These are phyloP conservation scores for Drosophila biarmipes DNA, from an alignment of 1,140 invertebrate species.

Conservation along the genomic window DNA sequence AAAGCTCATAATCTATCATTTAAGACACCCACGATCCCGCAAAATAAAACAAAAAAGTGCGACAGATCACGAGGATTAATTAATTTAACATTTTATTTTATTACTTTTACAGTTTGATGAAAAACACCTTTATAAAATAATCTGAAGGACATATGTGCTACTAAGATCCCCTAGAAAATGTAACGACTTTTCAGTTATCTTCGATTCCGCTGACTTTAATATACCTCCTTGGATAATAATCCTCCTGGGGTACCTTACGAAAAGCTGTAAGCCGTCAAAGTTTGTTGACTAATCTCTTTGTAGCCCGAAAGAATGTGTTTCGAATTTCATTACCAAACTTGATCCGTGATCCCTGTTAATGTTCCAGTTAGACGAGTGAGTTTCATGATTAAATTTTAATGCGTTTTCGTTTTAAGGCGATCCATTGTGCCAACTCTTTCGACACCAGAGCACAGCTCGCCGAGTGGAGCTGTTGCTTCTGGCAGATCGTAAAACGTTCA, in stretches of 20 bases:
- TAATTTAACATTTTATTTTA: neutral
- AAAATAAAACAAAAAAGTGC: neutral
- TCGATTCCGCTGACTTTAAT: conserved; percentile 1
- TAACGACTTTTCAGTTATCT: no score
- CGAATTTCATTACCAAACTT: conserved; percentile 42
- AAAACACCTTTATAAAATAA: neutral
- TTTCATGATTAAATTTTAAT: conserved; percentile 65
- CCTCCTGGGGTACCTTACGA: conserved; percentile 1
- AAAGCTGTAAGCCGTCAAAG: conserved; percentile 23
- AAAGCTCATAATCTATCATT: neutral
- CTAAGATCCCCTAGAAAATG: neutral
- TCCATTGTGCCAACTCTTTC: conserved; percentile 60
- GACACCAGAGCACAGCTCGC: conserved; percentile 11
- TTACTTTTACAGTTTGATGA: neutral
- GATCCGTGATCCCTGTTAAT: conserved; percentile 55
- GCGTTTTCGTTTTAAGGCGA: conserved; percentile 64
- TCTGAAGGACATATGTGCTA: neutral
- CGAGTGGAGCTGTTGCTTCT: conserved; percentile 57
- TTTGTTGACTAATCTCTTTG: conserved; percentile 48
- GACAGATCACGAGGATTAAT: no score
- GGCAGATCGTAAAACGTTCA: conserved; percentile 70
- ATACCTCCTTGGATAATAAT: neutral
- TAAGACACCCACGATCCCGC: conserved; percentile 2
- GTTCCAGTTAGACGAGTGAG: conserved; percentile 40
- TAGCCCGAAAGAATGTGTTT: conserved; percentile 25